Percentiles rank a stretch among this genome's conserved stretches.
These are phyloP conservation scores for Neoseiulus cucumeris DNA, from an alignment of 1,140 invertebrate species.

Conservation along the genomic window DNA sequence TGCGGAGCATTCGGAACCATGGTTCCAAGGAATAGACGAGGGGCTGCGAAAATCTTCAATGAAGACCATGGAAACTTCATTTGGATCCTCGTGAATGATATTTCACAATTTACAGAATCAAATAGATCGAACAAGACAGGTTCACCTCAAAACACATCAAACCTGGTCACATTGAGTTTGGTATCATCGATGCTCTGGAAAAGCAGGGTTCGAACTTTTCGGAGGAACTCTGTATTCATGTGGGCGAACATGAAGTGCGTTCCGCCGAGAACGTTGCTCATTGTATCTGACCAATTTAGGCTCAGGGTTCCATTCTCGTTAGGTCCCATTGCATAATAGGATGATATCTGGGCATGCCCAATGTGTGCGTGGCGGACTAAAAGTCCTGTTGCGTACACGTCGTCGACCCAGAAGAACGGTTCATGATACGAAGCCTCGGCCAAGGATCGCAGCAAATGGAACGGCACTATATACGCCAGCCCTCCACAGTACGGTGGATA, in stretches of 20 bases:
- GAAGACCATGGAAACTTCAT: too few species aligned
- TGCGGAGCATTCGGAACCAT: too few species aligned
- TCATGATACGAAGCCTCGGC: constrained; percentile 21
- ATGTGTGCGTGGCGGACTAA: constrained; percentile 17
- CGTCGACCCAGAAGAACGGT: constrained; percentile 29
- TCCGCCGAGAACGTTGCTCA: not conserved
- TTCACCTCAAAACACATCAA: not conserved
- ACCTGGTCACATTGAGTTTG: not conserved
- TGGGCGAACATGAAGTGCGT: not conserved
- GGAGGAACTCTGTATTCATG: not conserved
- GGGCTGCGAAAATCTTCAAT: too few species aligned
- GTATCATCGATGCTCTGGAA: not conserved
- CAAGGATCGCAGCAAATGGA: constrained; percentile 21
- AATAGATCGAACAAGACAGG: not conserved
- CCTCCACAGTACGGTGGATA: constrained; percentile 29
- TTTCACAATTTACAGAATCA: too few species aligned
- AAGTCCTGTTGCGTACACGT: constrained; percentile 29
- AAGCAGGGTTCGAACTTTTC: not conserved
- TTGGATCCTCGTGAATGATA: too few species aligned
- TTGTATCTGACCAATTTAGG: not conserved
- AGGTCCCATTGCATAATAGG: not conserved
- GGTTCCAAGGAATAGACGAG: too few species aligned
- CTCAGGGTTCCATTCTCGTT: not conserved
- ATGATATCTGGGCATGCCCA: not conserved
- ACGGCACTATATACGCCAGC: constrained; percentile 25